A percentile compares a stretch with the other conserved stretches of the same genome.
These are phyloP conservation scores for Thaumatotibia leucotreta DNA, from an alignment of 1,140 invertebrate species.

Conservation along the genomic window DNA sequence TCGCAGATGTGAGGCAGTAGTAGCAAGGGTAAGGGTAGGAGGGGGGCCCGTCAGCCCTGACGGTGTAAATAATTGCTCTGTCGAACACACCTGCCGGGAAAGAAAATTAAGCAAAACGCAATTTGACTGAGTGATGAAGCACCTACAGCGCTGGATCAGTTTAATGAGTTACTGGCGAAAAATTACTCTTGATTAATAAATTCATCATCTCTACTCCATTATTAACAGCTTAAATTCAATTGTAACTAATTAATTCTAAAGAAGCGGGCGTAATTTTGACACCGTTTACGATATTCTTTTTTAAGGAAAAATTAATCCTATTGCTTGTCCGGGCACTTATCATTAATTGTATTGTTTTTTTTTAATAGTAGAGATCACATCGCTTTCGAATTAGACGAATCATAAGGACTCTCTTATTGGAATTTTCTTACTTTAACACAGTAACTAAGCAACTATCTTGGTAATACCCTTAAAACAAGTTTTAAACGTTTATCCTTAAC, in stretches of 20 bases:
- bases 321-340: no score
- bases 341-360: no score
- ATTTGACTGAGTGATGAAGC: slow-evolving; percentile 76
- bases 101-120: slow-evolving; percentile 76
- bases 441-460: no score
- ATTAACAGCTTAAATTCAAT: slow-evolving; percentile 57
- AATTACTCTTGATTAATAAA: slow-evolving; percentile 67
- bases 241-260: slow-evolving; percentile 35
- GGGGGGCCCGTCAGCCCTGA: slow-evolving; percentile 61
- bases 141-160: slow-evolving; percentile 65
- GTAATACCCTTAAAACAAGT: not conserved
- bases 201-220: slow-evolving; percentile 59
- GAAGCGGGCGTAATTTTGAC: not conserved
- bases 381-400: no score
- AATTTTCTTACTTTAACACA: no score
- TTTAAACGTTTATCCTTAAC: not conserved
- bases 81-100: slow-evolving; percentile 75
- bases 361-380: no score
- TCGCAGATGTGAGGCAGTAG: slow-evolving; percentile 16
- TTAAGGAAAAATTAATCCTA: not conserved
- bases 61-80: slow-evolving; percentile 76
- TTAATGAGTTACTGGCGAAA: slow-evolving; percentile 71
- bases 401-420: no score
- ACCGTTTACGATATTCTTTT: not conserved
- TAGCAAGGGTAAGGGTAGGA: slow-evolving; percentile 25